Base-by-base conservation (phyloP, 2,113 vertebrate species). In the Xiphias gladius region DNA sequence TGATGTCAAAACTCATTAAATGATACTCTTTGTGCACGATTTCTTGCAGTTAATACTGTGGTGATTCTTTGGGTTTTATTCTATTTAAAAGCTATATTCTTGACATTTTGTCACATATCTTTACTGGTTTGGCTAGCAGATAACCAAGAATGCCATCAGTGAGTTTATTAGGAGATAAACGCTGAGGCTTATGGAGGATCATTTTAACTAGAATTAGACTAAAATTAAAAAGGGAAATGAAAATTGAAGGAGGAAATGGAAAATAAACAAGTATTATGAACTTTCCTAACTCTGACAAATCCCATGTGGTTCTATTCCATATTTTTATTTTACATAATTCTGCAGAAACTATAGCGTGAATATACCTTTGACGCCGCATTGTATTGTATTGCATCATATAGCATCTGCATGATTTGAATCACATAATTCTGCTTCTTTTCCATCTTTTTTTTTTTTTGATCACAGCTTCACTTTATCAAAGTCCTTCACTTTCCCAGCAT, bases 401-500 rank as follows among this genome's bases (percentile, higher is more conserved):
- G 13, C 5, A 70, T 61, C 24, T 74, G 39, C 3, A 24, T 35
- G 28, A 39, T 50, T 66, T 61, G 0, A 57, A 80, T 76, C 12
- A 26, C 30, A 17, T 57, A 22, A 41, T 68, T 52, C 41, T 35
- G 26, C 54, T 24, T 52, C 28, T 79, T 63, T 46, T 30, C 26
- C 13, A 39, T 72, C 5, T 64, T 19, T 59, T 57, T 43, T 64
- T 48, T 68, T 74, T 73, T 77, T 32, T 6, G 43, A 50, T 74
- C 66, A 62, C 73, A 92, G 84, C 57, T 85, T 84, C 63, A 75
- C 30, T 39, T 80, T 58, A 50, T 70, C 71, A 78, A 69, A 79
- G 58, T 73, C 62, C 82, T 85, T 76, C 55, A 77, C 26, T 80
- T 74, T 83, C 80, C 72, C 87, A 84, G 76, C 84, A 90, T 88